Evolutionary conservation across 2,113 vertebrate genomes (phyloP), one percentile per base, ranked within the genome.

Genomic region (Psittacara wagleri): DNA sequence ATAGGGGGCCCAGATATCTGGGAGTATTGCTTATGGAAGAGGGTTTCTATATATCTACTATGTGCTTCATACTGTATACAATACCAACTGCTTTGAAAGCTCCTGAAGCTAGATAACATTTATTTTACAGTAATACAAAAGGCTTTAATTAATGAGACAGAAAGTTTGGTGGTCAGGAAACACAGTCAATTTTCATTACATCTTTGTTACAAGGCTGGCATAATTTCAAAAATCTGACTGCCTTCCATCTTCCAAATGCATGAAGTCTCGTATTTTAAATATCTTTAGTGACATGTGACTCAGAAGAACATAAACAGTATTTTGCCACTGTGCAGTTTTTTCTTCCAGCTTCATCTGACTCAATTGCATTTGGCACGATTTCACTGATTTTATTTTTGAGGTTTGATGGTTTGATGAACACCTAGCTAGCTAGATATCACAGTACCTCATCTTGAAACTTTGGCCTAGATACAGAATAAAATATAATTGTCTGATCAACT

Each of bases 401-500:
- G 75, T 95, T 94, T 96, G 83, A 94, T 64, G 91, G 77, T 95
- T 94, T 96, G 83, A 94, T 64, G 89, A 96, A 82, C 83, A 95
- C 90, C 88, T 92, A 96, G 72, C 72, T 95, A 96, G 13, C 37
- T 57, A 66, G 7, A 35, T 81, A 31, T 61, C 70, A 72, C 51
- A 78, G 74, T 84, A 76, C 41, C 44, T 82, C 46, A 33, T 88
- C 55, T 91, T 96, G 94, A 92, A 96, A 87, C 81, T 69, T 81
- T 96, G 94, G 63, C 83, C 57, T 88, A 76, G 17, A 81, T 97
- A 83, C 67, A 85, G 92, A 94, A 96, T 95, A 73, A 89, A 88
- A 87, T 75, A 95, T 59, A 91, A 69, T 57, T 39, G 54, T 80
- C 95, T 96, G 91, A 96, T 95, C 95, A 96, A 87, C 69, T 72